phyloP scores from a whole-genome alignment of 1,140 invertebrate species.

The Dendroctonus ponderosae region DNA sequence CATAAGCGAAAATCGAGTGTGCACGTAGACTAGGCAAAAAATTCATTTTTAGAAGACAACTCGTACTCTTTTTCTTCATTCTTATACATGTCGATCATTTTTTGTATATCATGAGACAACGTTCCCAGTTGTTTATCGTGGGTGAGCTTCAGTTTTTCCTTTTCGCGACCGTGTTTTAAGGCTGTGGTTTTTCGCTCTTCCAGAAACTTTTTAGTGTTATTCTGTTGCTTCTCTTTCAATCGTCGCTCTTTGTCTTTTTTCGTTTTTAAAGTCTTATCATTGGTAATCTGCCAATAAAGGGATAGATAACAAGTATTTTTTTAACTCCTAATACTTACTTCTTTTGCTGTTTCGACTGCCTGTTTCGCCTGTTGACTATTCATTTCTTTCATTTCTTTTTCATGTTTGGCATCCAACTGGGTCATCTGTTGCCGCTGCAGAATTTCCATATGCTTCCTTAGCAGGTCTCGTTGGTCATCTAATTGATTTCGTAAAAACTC shows the following conservation, averaged over 20 bases:
- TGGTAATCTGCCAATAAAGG: conserved; percentile 60
- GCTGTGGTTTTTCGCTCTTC: conserved; percentile 89
- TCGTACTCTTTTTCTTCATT: conserved; percentile 92
- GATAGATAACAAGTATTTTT: conserved; percentile 1
- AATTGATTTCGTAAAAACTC: conserved; percentile 79
- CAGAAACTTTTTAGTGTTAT: conserved; percentile 98
- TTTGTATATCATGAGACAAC: conserved; percentile 86
- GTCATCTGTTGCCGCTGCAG: conserved; percentile 87
- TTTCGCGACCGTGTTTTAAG: conserved; percentile 90
- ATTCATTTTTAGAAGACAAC: conserved; percentile 84
- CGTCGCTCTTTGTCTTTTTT: conserved; percentile 95
- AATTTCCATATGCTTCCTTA: conserved; percentile 82
- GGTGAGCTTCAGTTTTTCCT: conserved; percentile 86
- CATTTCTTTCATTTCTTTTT: conserved; percentile 94
- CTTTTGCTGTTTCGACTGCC: conserved; percentile 94
- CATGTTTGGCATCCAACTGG: conserved; percentile 84
- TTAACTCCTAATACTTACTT: conserved; percentile 54
- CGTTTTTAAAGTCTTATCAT: conserved; percentile 95
- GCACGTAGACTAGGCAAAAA: conserved; percentile 65
- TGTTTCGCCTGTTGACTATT: conserved; percentile 93
- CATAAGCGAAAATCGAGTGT: not conserved
- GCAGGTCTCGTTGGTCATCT: conserved; percentile 78
- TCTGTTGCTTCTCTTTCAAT: conserved; percentile 94
- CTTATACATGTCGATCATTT: conserved; percentile 93
- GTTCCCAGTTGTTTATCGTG: conserved; percentile 93